A percentile compares a stretch with the other conserved stretches of the same genome.
phyloP scores from a whole-genome alignment of 2,113 vertebrate genomes.

The Leucopternis melanops region DNA sequence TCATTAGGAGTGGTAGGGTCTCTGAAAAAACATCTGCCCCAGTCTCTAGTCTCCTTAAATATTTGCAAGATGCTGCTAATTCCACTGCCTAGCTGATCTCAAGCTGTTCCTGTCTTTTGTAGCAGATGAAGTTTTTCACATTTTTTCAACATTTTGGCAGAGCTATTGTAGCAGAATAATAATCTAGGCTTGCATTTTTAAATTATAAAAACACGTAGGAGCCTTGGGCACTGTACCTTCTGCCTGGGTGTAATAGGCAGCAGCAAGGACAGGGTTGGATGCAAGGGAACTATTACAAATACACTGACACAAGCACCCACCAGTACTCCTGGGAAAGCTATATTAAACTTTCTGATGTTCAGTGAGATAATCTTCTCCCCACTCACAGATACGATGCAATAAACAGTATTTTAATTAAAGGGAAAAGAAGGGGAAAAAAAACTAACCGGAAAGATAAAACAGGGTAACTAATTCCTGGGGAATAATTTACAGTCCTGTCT shows the following conservation, averaged over 20 bases:
- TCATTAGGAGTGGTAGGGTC: not conserved
- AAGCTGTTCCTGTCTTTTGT: not conserved
- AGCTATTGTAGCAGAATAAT: conserved; percentile 12
- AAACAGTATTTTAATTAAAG: not conserved
- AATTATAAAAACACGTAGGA: not conserved
- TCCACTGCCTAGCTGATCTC: not conserved
- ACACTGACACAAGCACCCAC: not conserved
- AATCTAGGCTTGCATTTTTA: not conserved
- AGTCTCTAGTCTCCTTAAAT: not conserved
- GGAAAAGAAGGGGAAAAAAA: not conserved
- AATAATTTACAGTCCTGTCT: not conserved
- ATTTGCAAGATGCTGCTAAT: not conserved
- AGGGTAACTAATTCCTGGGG: not conserved
- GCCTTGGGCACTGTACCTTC: conserved; percentile 24
- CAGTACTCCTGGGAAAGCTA: not conserved
- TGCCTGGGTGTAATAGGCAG: not conserved
- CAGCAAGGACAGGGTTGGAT: not conserved
- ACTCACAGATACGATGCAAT: not conserved
- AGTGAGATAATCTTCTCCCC: not conserved
- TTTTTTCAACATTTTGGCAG: not conserved
- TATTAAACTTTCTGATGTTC: not conserved
- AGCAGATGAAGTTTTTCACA: not conserved
- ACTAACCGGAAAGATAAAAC: not conserved
- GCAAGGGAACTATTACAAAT: not conserved
- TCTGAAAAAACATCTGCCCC: not conserved